phyloP scores from a whole-genome alignment of 2,888 invertebrate species.

The Dryocosmus kuriphilus region DNA sequence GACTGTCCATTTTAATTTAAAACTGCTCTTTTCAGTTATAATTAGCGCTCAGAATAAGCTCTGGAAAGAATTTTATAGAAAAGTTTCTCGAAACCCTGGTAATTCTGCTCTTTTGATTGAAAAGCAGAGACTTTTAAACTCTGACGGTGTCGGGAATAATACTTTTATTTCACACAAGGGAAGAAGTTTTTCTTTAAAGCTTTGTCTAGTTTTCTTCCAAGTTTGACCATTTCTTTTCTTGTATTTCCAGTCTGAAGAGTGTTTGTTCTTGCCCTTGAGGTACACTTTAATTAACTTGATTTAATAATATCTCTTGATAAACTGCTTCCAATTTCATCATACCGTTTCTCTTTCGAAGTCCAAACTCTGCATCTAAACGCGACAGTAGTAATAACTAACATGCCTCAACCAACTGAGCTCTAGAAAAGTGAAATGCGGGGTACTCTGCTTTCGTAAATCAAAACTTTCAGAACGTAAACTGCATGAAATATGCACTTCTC shows the following conservation, averaged over 20 bases:
- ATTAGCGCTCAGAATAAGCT: background rate
- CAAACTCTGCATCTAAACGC: conserved; percentile 30
- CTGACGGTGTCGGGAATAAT: conserved; percentile 22
- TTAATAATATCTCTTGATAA: conserved; percentile 33
- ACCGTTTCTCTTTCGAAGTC: conserved; percentile 4
- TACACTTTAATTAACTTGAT: conserved; percentile 34
- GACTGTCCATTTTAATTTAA: too few species aligned
- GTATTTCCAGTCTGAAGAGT: background rate
- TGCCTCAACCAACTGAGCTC: conserved; percentile 1
- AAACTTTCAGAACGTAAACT: conserved; percentile 30
- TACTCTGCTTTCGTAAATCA: conserved; percentile 25
- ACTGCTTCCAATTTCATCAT: conserved; percentile 31
- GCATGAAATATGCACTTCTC: conserved; percentile 15
- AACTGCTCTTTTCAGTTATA: too few species aligned
- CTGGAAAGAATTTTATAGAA: background rate
- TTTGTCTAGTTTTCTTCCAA: conserved; percentile 19
- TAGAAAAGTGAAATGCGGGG: conserved; percentile 28
- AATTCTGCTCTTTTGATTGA: conserved; percentile 7
- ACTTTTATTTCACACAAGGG: conserved; percentile 27
- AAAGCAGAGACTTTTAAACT: background rate
- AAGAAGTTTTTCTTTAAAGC: conserved; percentile 9
- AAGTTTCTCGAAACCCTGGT: background rate
- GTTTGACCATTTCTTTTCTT: background rate
- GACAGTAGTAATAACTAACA: conserved; percentile 22
- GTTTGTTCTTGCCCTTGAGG: conserved; percentile 26